Percentiles rank a stretch among this genome's conserved stretches.
Evolutionary conservation across 2,113 vertebrate genomes (phyloP).

Genomic region (Notothenia coriiceps): DNA sequence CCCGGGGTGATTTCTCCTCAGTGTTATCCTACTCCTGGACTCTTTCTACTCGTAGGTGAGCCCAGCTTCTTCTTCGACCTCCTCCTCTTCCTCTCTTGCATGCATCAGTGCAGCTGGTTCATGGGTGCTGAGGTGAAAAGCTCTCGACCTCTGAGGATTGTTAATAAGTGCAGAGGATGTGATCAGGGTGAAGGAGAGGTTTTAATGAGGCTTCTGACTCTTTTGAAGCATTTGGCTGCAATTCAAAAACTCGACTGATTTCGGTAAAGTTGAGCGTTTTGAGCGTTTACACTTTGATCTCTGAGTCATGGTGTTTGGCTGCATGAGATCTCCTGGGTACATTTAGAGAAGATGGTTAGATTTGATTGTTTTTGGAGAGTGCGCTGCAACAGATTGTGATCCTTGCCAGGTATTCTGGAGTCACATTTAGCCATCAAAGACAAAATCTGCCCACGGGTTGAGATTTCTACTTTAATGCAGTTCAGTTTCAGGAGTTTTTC

Average conservation of each 20-base stretch:
- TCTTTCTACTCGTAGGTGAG: constrained; percentile 69
- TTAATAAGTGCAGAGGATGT: background rate
- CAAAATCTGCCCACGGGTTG: background rate
- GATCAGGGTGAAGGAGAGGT: background rate
- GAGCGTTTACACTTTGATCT: too few relatives aligned
- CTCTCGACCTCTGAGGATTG: background rate
- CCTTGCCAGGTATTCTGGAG: background rate
- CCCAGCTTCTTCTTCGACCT: constrained; percentile 30
- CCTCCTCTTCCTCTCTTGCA: background rate
- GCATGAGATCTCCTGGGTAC: background rate
- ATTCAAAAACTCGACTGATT: background rate
- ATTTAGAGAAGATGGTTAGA: background rate
- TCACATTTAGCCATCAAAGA: background rate
- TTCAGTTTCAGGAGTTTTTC: background rate
- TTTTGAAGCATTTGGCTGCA: background rate
- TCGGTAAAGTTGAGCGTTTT: background rate
- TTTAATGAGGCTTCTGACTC: background rate
- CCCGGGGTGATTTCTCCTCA: constrained; percentile 11
- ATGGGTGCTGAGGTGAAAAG: background rate
- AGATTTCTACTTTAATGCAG: background rate
- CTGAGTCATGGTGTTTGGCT: background rate
- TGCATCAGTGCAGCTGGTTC: background rate
- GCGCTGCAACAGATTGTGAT: background rate
- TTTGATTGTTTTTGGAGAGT: background rate
- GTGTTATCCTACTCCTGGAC: constrained; percentile 48